Conservation (phyloP, 2,888 invertebrate species). For the Seira musarum region DNA sequence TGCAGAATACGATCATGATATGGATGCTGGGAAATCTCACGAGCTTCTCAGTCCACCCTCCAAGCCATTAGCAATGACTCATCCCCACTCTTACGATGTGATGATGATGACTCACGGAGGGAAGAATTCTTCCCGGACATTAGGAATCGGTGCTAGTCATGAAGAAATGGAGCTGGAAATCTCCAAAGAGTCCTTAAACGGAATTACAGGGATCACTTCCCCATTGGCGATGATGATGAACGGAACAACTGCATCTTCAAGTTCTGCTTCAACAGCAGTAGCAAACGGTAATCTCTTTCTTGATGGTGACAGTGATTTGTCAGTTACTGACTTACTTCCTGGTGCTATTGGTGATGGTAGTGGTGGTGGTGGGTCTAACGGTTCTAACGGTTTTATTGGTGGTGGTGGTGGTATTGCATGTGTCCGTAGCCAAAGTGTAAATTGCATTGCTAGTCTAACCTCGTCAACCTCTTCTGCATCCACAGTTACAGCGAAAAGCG, state of each 20-base stretch:
- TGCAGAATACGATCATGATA: constrained; percentile 36
- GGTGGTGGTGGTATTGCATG: constrained; percentile 15
- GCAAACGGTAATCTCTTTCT: background rate
- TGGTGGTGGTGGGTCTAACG: constrained; percentile 38
- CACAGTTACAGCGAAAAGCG: constrained; percentile 49
- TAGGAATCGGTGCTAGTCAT: constrained; percentile 26
- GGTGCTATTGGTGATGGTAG: background rate
- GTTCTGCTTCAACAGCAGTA: too few relatives aligned
- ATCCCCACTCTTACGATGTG: too few relatives aligned
- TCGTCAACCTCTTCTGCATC: constrained; percentile 55
- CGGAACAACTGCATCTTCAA: too few relatives aligned
- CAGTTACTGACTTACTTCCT: constrained; percentile 3
- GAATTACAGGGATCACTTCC: constrained; percentile 2
- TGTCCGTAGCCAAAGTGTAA: constrained; percentile 51
- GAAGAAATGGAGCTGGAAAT: constrained; percentile 36
- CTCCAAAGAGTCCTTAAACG: background rate
- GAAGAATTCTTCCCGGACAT: background rate
- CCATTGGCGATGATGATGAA: background rate
- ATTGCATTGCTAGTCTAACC: constrained; percentile 56
- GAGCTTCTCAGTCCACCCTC: too few relatives aligned
- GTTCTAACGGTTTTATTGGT: too few relatives aligned
- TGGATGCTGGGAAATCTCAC: too few relatives aligned
- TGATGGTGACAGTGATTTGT: background rate
- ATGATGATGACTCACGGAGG: background rate
- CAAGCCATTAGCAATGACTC: too few relatives aligned